Evolutionary conservation across 2,113 vertebrate species (phyloP).

Genomic region (Podarcis muralis): DNA sequence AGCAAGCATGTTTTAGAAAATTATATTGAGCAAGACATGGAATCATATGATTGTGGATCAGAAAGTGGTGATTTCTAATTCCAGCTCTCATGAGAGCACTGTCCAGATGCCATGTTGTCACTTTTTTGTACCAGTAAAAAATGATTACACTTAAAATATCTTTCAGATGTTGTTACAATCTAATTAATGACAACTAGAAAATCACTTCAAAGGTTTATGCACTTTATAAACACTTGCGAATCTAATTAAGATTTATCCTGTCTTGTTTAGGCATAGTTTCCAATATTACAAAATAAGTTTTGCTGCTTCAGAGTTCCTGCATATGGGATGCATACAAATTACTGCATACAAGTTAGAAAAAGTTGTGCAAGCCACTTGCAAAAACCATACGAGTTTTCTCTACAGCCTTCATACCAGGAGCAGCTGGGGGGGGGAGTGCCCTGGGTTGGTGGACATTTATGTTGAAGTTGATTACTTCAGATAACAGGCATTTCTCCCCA

Average conservation of each 20-base stretch:
- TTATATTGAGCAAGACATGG: background rate
- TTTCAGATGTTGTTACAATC: background rate
- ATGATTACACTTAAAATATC: background rate
- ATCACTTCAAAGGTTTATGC: background rate
- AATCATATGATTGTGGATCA: background rate
- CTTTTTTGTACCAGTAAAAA: background rate
- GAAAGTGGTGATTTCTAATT: constrained; percentile 22
- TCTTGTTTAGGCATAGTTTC: background rate
- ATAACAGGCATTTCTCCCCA: no score
- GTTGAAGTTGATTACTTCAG: no score
- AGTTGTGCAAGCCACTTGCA: no score
- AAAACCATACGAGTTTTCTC: no score
- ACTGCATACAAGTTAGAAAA: no score
- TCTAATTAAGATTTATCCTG: background rate
- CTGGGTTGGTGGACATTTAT: no score
- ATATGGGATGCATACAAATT: background rate
- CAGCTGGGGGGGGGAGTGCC: no score
- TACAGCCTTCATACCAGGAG: no score
- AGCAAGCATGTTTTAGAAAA: constrained; percentile 18
- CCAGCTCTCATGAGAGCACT: background rate
- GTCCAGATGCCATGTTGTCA: background rate
- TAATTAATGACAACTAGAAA: background rate
- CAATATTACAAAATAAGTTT: background rate
- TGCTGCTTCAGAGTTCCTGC: background rate
- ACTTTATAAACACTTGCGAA: background rate